These are phyloP conservation scores for Nyctereutes procyonoides DNA, from an alignment of 2,113 vertebrate genomes.

Conservation along the genomic window DNA sequence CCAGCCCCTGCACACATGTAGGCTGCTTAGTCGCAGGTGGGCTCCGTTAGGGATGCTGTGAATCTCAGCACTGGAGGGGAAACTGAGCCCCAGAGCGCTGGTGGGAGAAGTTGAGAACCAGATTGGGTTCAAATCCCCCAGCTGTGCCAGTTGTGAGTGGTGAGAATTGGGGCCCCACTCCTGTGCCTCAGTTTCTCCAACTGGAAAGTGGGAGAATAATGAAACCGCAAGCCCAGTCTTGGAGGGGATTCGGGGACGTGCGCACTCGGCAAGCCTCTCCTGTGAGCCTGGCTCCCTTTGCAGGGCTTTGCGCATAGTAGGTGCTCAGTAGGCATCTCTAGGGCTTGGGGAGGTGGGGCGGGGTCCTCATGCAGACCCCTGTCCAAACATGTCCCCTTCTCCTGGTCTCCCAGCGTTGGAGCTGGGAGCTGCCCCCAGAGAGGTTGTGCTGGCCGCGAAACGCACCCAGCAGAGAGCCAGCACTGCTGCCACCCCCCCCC, in stretches of 20 bases:
- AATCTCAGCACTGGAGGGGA: neutral
- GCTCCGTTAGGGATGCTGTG: neutral
- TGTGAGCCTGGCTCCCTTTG: neutral
- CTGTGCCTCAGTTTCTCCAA: neutral
- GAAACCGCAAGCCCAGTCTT: neutral
- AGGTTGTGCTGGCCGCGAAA: neutral
- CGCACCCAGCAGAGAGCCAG: neutral
- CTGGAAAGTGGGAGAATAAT: neutral
- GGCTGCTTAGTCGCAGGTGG: neutral
- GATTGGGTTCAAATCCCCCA: neutral
- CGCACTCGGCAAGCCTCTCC: neutral
- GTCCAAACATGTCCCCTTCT: neutral
- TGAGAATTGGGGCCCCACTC: neutral
- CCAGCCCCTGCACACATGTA: neutral
- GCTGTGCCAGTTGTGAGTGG: neutral
- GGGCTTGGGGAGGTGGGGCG: neutral
- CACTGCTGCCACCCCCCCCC: rapidly evolving
- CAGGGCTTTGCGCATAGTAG: rapidly evolving
- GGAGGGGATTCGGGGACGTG: neutral
- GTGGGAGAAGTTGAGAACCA: neutral
- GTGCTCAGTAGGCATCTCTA: neutral
- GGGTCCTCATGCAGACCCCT: neutral
- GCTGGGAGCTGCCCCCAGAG: neutral
- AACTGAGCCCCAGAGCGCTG: neutral
- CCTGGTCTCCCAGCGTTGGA: neutral